Evolutionary conservation across 1,140 invertebrate species (phyloP).

Genomic region (Drepana arcuata): DNA sequence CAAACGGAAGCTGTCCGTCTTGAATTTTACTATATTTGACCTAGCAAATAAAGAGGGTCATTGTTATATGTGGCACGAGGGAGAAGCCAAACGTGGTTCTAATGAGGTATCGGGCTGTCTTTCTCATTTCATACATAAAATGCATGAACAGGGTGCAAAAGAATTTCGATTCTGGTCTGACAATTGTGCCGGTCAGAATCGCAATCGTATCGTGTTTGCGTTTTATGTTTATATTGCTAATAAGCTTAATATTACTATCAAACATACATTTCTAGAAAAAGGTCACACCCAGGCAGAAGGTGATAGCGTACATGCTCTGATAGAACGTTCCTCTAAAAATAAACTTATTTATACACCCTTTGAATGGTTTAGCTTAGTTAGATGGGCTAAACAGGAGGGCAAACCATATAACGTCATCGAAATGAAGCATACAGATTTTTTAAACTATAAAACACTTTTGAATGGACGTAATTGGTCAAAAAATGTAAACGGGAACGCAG

Average conservation of each 20-base stretch:
- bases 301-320: constrained; percentile 7
- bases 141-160: neutral
- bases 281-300: constrained; percentile 7
- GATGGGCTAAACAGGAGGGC: constrained; percentile 4
- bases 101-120: constrained; percentile 10
- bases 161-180: constrained; percentile 6
- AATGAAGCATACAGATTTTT: constrained; percentile 2
- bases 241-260: constrained; percentile 1
- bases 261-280: constrained; percentile 6
- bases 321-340: constrained; percentile 2
- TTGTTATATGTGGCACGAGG: constrained; percentile 7
- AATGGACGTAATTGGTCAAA: constrained; percentile 4
- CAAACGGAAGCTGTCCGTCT: constrained; percentile 6
- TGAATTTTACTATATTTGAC: constrained; percentile 11
- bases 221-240: neutral
- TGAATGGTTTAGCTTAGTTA: constrained; percentile 3
- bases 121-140: constrained; percentile 6
- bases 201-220: neutral
- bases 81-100: constrained; percentile 1
- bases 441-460: constrained; percentile 5
- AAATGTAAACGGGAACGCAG: constrained; percentile 4
- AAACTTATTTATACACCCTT: constrained; percentile 3
- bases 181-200: constrained; percentile 1
- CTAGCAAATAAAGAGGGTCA: constrained; percentile 4
- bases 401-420: constrained; percentile 4